Evolutionary conservation across 2,113 vertebrate genomes (phyloP).

Genomic region (Rhabdomys dilectus): DNA sequence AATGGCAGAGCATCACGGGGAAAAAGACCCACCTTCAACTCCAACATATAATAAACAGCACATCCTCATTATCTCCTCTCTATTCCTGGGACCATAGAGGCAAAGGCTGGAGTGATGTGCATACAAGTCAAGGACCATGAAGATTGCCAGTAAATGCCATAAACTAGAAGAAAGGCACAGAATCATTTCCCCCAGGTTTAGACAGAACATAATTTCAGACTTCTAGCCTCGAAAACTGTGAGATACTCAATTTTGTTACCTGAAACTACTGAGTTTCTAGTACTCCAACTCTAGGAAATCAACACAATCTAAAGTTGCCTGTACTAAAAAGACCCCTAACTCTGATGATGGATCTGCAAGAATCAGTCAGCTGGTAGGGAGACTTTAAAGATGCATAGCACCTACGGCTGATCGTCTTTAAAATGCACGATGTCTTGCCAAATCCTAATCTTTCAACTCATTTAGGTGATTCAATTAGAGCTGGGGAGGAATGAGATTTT

Average conservation of each 20-base stretch:
- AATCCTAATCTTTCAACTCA: slow-evolving; percentile 5
- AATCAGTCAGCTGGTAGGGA: neutral
- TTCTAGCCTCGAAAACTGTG: neutral
- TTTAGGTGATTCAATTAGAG: slow-evolving; percentile 10
- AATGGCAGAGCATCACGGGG: neutral
- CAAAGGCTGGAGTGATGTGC: neutral
- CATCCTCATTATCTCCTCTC: neutral
- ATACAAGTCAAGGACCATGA: neutral
- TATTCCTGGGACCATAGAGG: neutral
- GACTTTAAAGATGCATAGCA: neutral
- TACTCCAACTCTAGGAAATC: neutral
- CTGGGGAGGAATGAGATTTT: neutral
- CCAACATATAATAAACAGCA: neutral
- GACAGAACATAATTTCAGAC: neutral
- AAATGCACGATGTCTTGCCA: neutral
- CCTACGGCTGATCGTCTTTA: neutral
- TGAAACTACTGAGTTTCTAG: neutral
- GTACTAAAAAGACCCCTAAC: neutral
- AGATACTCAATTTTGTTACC: neutral
- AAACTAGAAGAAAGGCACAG: neutral
- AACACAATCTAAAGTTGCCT: neutral
- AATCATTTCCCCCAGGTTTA: neutral
- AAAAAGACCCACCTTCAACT: neutral
- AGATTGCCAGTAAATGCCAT: neutral
- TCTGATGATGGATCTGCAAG: neutral